A percentile compares a stretch with the other conserved stretches of the same genome.
Evolutionary conservation across 2,113 vertebrate genomes (phyloP).

Genomic region (Lanius collurio): DNA sequence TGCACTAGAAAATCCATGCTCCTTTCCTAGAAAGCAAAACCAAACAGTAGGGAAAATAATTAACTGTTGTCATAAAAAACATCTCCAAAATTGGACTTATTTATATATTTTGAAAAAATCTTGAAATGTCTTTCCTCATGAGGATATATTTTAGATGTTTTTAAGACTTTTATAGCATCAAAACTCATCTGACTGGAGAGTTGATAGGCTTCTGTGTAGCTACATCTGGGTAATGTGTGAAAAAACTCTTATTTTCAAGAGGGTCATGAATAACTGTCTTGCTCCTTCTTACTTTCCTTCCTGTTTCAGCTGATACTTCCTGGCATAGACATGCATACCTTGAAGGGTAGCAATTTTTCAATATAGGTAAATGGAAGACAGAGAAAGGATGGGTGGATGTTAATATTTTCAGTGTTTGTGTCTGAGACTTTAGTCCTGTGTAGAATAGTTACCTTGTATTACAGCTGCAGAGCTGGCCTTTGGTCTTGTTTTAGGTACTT

Average conservation of each 20-base stretch:
- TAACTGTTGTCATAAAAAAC: not conserved
- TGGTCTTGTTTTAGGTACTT: not conserved
- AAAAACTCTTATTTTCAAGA: not conserved
- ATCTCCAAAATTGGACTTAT: not conserved
- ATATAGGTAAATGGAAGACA: not conserved
- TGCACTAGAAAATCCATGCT: not conserved
- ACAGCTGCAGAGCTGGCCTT: not conserved
- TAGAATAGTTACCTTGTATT: not conserved
- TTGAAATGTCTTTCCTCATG: not conserved
- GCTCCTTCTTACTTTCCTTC: not conserved
- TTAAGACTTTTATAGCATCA: not conserved
- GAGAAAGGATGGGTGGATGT: not conserved
- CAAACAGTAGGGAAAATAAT: not conserved
- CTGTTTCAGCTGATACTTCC: not conserved
- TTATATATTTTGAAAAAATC: not conserved
- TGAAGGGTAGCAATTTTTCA: not conserved
- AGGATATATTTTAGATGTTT: not conserved
- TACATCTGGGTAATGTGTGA: not conserved
- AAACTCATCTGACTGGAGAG: not conserved
- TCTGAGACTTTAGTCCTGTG: not conserved
- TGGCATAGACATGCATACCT: not conserved
- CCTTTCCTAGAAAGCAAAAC: not conserved
- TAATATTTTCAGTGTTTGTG: not conserved
- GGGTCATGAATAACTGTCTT: not conserved
- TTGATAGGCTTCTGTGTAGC: not conserved